A percentile compares a stretch with the other conserved stretches of the same genome.
Evolutionary conservation across 1,140 invertebrate genomes (phyloP).

Genomic region (Leptestheria dahalacensis): DNA sequence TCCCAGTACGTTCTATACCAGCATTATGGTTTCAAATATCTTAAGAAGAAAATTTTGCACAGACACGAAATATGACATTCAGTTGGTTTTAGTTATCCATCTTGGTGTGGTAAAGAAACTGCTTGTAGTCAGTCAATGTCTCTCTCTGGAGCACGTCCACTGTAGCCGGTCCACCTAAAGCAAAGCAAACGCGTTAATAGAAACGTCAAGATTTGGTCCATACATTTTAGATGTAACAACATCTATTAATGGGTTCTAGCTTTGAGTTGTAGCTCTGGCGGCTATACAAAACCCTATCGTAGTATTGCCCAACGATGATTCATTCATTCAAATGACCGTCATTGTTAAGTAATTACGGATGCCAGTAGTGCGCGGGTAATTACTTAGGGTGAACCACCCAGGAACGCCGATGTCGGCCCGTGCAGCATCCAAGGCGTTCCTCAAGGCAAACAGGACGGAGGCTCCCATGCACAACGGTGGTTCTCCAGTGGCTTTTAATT

Average conservation of each 20-base stretch:
- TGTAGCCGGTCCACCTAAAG: not conserved
- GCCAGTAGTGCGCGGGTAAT: too few species aligned
- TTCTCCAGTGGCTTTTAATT: conserved; percentile 28
- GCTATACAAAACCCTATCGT: not conserved
- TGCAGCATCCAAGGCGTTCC: conserved; percentile 31
- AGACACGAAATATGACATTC: too few species aligned
- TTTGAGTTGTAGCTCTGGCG: not conserved
- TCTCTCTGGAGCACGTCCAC: too few species aligned
- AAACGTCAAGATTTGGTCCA: not conserved
- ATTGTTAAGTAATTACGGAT: not conserved
- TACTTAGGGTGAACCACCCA: conserved; percentile 1
- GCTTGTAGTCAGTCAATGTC: too few species aligned
- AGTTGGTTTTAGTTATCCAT: too few species aligned
- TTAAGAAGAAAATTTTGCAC: too few species aligned
- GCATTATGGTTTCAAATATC: too few species aligned
- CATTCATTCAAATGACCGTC: not conserved
- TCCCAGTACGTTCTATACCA: too few species aligned
- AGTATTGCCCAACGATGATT: not conserved
- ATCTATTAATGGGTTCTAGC: not conserved
- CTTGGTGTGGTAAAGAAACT: too few species aligned
- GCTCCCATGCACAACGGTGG: conserved; percentile 39
- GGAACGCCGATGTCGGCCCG: conserved; percentile 26
- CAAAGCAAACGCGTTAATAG: not conserved
- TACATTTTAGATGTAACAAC: not conserved
- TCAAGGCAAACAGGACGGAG: conserved; percentile 46